A percentile compares a stretch with the other conserved stretches of the same genome.
Conservation (phyloP, 2,888 invertebrate genomes). For the Chalcosyrphus nemorum region DNA sequence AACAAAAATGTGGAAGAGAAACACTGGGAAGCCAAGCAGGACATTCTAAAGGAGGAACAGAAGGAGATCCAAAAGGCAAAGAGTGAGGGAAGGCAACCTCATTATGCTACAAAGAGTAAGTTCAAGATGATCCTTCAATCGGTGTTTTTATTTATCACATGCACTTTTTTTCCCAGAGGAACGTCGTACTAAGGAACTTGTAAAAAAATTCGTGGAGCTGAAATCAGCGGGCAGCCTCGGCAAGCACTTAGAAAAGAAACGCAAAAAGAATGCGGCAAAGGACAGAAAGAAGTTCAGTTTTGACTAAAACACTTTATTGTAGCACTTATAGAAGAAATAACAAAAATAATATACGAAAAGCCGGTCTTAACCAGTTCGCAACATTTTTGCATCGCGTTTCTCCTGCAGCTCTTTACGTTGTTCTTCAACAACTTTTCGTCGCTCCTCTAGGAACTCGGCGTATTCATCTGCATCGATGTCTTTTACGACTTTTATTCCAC, state of each 20-base stretch:
- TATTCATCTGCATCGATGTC: conserved; percentile 91
- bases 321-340: conserved; percentile 43
- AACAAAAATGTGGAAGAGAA: conserved; percentile 89
- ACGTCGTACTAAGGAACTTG: conserved; percentile 87
- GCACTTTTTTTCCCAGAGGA: conserved; percentile 87
- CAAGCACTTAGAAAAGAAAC: conserved; percentile 90
- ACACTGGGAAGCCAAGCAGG: conserved; percentile 84
- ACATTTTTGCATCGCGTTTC: conserved; percentile 94
- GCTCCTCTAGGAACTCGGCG: conserved; percentile 89
- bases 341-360: conserved; percentile 44
- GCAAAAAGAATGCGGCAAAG: conserved; percentile 86
- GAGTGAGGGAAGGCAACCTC: conserved; percentile 87
- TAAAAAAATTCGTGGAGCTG: conserved; percentile 90
- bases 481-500: conserved; percentile 93
- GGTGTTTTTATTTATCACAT: background rate
- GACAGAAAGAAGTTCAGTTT: conserved; percentile 81
- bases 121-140: background rate
- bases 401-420: conserved; percentile 91
- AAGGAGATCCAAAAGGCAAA: conserved; percentile 84
- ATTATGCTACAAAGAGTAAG: conserved; percentile 88
- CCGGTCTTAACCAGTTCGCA: conserved; percentile 86
- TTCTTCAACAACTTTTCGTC: conserved; percentile 87
- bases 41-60: conserved; percentile 84
- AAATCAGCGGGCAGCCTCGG: conserved; percentile 90
- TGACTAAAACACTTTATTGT: conserved; percentile 75